A percentile compares a stretch with the other conserved stretches of the same genome.
These are phyloP conservation scores for Salvelinus namaycush DNA, from an alignment of 2,113 vertebrate species.

Conservation along the genomic window DNA sequence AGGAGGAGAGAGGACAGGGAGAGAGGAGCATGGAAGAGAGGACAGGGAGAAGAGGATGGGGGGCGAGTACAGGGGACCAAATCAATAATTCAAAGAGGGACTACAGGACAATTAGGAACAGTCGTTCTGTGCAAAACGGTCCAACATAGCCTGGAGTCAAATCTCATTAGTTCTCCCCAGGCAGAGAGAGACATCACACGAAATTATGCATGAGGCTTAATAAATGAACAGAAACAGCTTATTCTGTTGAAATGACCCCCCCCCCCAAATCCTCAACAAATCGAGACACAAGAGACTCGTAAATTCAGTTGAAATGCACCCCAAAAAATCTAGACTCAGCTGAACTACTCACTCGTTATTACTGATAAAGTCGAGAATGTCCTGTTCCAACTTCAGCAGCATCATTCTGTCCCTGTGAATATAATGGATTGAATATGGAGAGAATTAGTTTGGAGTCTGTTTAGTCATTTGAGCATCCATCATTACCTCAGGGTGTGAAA, in stretches of 20 bases:
- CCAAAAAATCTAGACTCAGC: neutral
- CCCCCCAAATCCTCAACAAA: neutral
- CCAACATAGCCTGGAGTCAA: conserved; percentile 11
- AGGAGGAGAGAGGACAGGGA: neutral
- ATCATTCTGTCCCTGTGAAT: conserved; percentile 94
- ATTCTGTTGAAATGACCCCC: conserved; percentile 3
- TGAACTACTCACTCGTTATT: conserved; percentile 92
- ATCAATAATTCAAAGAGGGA: neutral
- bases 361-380: conserved; percentile 99
- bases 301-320: neutral
- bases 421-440: conserved; percentile 17
- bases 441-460: conserved; percentile 1
- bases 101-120: conserved; percentile 4
- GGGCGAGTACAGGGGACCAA: neutral
- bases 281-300: neutral
- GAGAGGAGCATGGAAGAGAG: neutral
- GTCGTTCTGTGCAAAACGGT: neutral
- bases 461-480: neutral
- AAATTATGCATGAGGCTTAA: conserved; percentile 22
- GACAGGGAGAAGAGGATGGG: neutral
- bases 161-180: conserved; percentile 16
- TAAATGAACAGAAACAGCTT: conserved; percentile 12
- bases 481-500: conserved; percentile 1
- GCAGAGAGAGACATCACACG: neutral
- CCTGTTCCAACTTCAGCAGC: conserved; percentile 98